Evolutionary conservation across 2,113 vertebrate genomes (phyloP), one percentile per base, ranked within the genome.

Genomic region (Melospiza georgiana): DNA sequence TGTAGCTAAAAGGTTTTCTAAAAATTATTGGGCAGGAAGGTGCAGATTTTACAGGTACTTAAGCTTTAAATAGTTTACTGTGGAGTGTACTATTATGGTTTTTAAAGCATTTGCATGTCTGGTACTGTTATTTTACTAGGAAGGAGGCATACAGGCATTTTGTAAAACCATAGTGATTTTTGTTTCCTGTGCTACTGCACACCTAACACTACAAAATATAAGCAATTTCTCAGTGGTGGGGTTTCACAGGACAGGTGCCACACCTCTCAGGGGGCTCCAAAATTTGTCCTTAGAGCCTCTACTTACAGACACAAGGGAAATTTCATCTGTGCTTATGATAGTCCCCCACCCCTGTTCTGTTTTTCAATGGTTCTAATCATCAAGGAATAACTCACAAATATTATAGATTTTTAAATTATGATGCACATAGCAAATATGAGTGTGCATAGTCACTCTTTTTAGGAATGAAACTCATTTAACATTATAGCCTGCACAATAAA

Each of bases 401-500:
- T 74, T 86, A 94, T 33, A 82, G 83, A 90, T 93, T 88, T 74
- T 78, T 48, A 63, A 85, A 84, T 71, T 88, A 19, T 76, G 61
- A 78, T 76, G 49, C 54, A 49, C 75, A 58, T 31, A 79, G 67
- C 54, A 88, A 94, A 97, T 87, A 73, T 3, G 66, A 93, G 39
- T 63, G 91, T 75, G 24, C 68, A 89, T 24, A 90, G 72, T 66
- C 61, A 66, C 67, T 92, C 35, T 49, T 94, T 94, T 87, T 91
- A 84, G 74, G 94, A 94, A 96, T 95, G 61, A 81, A 87, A 76
- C 75, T 93, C 44, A 66, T 95, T 96, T 95, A 92, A 90, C 78
- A 39, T 24, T 58, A 51, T 16, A 46, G 23, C 11, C 74, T 62
- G 24, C 84, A 71, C 11, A 68, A 86, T 49, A 79, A 83, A 93